Evolutionary conservation across 2,888 invertebrate genomes (phyloP).

Genomic region (Ypsolopha sequella): DNA sequence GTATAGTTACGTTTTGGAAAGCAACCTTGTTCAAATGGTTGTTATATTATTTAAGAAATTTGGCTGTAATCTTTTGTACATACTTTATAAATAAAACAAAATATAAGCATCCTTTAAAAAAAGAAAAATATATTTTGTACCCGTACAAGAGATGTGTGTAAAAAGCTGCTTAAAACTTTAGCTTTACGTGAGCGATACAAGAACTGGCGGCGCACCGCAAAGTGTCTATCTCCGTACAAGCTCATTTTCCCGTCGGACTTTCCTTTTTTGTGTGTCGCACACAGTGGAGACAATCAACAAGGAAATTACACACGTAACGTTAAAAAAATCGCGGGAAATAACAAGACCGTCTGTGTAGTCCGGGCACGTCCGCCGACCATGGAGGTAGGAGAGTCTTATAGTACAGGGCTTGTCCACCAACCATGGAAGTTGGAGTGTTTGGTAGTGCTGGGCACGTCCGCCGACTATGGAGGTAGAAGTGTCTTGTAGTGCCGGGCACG

Average conservation of each 20-base stretch:
- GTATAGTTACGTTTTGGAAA: too few species aligned
- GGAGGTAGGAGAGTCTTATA: constrained; percentile 2
- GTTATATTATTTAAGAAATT: too few species aligned
- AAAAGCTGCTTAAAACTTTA: too few species aligned
- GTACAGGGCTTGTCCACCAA: constrained; percentile 8
- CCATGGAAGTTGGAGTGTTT: constrained; percentile 2
- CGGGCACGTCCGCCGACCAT: constrained; percentile 8
- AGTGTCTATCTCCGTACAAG: too few species aligned
- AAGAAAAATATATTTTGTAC: too few species aligned
- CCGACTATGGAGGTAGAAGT: constrained; percentile 2
- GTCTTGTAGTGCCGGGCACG: constrained; percentile 8
- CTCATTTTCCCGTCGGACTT: background rate
- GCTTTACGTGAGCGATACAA: too few species aligned
- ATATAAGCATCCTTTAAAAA: too few species aligned
- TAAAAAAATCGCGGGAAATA: constrained; percentile 25
- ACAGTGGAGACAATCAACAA: constrained; percentile 24
- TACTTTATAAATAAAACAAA: too few species aligned
- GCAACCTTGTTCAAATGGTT: too few species aligned
- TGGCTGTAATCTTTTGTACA: too few species aligned
- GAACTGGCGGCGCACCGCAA: too few species aligned
- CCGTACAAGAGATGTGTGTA: too few species aligned
- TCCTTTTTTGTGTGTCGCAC: background rate
- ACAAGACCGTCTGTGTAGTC: background rate
- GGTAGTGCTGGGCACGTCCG: constrained; percentile 9
- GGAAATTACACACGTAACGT: constrained; percentile 38